Conservation (phyloP, 2,113 vertebrate genomes). For the Tupaia chinensis region DNA sequence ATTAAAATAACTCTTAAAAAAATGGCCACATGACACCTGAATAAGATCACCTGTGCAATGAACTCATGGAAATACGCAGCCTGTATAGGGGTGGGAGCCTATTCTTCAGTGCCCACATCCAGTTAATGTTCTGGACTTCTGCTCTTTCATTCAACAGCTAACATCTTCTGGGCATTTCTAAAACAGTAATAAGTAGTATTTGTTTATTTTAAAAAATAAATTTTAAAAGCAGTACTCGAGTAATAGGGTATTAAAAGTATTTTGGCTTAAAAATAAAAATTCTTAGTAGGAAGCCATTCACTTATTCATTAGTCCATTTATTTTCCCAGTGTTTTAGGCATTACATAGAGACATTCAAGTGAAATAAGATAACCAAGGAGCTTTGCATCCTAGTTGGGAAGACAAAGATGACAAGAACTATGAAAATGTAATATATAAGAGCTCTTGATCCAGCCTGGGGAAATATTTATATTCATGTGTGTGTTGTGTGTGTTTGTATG, state of each 20-base stretch:
- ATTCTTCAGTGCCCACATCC: neutral
- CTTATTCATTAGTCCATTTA: neutral
- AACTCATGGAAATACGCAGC: neutral
- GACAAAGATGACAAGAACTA: neutral
- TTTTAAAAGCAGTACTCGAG: neutral
- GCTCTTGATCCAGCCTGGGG: neutral
- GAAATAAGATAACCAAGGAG: neutral
- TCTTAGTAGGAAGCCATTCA: neutral
- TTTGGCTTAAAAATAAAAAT: constrained; percentile 5
- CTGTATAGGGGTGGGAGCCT: accelerated
- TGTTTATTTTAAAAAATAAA: neutral
- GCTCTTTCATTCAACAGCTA: neutral
- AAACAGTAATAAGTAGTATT: neutral
- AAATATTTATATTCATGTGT: neutral
- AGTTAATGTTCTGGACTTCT: neutral
- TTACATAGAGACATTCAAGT: constrained; percentile 1
- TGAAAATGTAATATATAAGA: neutral
- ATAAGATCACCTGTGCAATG: neutral
- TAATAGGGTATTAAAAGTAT: neutral
- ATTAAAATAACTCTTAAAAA: neutral
- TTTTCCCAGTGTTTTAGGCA: neutral
- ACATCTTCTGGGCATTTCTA: neutral
- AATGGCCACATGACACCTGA: neutral
- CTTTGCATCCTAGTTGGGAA: neutral
- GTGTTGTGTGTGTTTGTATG: neutral